A percentile compares a stretch with the other conserved stretches of the same genome.
phyloP scores from a whole-genome alignment of 2,888 invertebrate genomes.

The Rhagonycha lutea region DNA sequence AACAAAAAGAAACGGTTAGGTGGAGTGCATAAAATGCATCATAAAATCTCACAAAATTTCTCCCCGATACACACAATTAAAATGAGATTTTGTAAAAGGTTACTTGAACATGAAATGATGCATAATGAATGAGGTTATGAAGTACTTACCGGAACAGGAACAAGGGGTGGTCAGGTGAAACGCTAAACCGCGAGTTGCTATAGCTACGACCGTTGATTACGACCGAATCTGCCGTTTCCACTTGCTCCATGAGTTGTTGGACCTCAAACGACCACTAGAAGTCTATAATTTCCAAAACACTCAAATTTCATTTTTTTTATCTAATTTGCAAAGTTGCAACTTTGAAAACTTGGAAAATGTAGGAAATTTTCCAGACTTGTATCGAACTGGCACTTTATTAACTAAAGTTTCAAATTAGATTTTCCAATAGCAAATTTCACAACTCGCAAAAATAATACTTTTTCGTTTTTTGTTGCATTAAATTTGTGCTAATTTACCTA shows the following conservation, averaged over 20 bases:
- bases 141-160: conserved; percentile 43
- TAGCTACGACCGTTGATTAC: conserved; percentile 41
- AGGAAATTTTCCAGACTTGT: background rate
- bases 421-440: background rate
- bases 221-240: conserved; percentile 39
- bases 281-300: conserved; percentile 26
- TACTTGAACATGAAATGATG: conserved; percentile 41
- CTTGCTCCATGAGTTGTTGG: conserved; percentile 35
- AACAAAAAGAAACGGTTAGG: conserved; percentile 19
- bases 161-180: conserved; percentile 45
- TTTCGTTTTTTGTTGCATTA: background rate
- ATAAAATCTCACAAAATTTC: conserved; percentile 32
- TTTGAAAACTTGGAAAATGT: background rate
- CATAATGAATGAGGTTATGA: conserved; percentile 43
- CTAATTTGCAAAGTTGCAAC: background rate
- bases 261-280: conserved; percentile 32
- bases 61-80: conserved; percentile 39
- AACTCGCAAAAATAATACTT: background rate
- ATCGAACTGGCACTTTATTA: background rate
- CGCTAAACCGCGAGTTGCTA: conserved; percentile 42
- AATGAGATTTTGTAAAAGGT: conserved; percentile 40
- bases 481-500: background rate
- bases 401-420: background rate
- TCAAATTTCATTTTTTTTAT: background rate
- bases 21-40: conserved; percentile 30